Base-by-base conservation (phyloP, 2,113 vertebrate genomes). In the Otocyon megalotis region DNA sequence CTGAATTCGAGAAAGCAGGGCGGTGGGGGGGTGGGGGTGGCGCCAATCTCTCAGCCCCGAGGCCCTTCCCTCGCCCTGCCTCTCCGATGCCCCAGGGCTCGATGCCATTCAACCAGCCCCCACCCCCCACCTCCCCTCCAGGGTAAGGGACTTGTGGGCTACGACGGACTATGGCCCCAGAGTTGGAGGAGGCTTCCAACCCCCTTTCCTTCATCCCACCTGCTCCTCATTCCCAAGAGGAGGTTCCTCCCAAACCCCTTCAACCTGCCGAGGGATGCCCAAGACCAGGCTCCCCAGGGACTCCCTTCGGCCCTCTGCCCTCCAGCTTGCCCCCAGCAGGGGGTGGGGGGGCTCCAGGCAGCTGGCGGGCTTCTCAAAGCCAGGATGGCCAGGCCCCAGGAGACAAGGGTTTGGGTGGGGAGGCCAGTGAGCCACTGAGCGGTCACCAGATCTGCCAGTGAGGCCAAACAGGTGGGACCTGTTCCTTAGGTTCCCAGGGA, bases 371-470 rank as follows among this genome's bases (percentile, higher is more conserved):
- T 88, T 30, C 60, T 91, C 48, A 53, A 77, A 91, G 43, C 53
- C 16, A 67, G 37, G 35, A 56, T 14, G 60, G 13, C 62, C 85
- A 37, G 65, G 81, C 43, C 76, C 79, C 20, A 17, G 72, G 32
- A 94, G 71, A 94, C 77, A 80, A 63, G 80, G 14, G 20, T 58
- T 69, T 37, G 26, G 48, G 56, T 72, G 48, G 79, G 13, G 62
- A 80, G 69, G 58, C 85, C 93, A 93, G 63, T 56, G 72, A 72
- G 62, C 81, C 71, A 69, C n/a, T 63, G 76, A 95, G 69, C 69
- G 96, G 71, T 58, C 93, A 90, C 69, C 53, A 95, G 81, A 82
- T 65, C 89, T 54, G 17, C 81, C 67, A 48, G 62, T 54, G 84
- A 43, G 50, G 56, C 90, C 32, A 43, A 35, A 58, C 9, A 62